Evolutionary conservation across 2,113 vertebrate species (phyloP).

Genomic region (Psittacula cyanocephala): DNA sequence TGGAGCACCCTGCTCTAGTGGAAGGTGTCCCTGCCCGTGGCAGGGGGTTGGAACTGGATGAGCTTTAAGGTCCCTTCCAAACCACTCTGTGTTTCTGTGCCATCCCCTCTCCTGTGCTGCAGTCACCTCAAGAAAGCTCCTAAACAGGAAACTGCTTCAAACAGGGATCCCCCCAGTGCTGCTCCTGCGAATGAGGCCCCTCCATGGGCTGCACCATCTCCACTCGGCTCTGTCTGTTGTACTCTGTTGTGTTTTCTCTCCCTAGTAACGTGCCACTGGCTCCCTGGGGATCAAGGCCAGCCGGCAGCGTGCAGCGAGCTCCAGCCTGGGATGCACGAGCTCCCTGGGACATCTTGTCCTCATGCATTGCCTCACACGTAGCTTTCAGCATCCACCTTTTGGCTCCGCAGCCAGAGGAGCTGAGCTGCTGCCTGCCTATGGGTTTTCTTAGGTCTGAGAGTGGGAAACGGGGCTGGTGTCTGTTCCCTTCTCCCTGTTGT

Average conservation of each 20-base stretch:
- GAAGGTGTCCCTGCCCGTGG: background rate
- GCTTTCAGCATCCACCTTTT: background rate
- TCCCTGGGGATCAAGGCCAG: slow-evolving; percentile 12
- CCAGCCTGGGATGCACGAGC: background rate
- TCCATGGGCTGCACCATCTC: background rate
- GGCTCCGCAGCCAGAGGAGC: background rate
- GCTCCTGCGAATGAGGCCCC: background rate
- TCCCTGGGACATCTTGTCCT: background rate
- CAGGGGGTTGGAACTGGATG: background rate
- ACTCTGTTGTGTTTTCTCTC: slow-evolving; percentile 41
- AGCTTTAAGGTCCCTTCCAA: background rate
- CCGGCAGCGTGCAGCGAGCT: background rate
- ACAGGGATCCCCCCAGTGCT: background rate
- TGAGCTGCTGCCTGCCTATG: background rate
- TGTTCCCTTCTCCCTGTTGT: background rate
- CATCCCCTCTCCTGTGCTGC: background rate
- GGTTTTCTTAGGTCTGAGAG: background rate
- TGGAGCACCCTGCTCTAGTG: background rate
- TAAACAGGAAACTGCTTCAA: slow-evolving; percentile 5
- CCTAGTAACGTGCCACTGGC: slow-evolving; percentile 8
- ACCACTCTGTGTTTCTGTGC: background rate
- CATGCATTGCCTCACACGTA: background rate
- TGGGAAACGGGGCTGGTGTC: background rate
- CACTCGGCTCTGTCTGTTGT: background rate
- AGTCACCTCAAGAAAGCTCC: background rate